phyloP scores from a whole-genome alignment of 2,113 vertebrate species.

The Laterallus jamaicensis region DNA sequence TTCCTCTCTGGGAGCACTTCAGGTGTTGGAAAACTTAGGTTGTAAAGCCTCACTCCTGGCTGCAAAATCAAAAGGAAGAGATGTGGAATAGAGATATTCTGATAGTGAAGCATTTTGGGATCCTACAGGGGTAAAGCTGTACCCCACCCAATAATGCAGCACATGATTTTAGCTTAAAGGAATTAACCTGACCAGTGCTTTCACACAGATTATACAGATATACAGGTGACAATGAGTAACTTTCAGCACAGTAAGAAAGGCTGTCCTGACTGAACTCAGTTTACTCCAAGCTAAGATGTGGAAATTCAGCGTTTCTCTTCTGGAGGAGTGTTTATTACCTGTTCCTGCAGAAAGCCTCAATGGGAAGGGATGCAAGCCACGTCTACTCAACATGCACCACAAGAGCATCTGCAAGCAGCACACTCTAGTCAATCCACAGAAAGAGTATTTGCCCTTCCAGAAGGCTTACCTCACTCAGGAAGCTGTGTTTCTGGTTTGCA shows the following conservation, averaged over 20 bases:
- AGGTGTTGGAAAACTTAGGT: neutral
- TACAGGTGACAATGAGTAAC: neutral
- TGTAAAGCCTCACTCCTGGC: neutral
- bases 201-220: neutral
- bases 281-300: neutral
- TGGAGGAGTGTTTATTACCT: neutral
- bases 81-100: neutral
- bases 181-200: neutral
- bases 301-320: neutral
- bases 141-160: neutral
- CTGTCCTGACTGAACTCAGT: neutral
- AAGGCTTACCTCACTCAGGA: constrained; percentile 84
- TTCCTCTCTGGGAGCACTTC: neutral
- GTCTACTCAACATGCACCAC: neutral
- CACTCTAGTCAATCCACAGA: neutral
- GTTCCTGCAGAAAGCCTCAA: neutral
- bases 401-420: neutral
- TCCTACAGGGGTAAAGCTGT: neutral
- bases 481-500: constrained; percentile 53
- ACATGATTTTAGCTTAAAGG: neutral
- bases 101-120: neutral
- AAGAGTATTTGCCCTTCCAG: neutral
- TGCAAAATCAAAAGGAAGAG: neutral
- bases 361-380: neutral
- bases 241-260: neutral